phyloP scores from a whole-genome alignment of 2,797 vertebrate genomes.

The Triplophysa yarkandensis region DNA sequence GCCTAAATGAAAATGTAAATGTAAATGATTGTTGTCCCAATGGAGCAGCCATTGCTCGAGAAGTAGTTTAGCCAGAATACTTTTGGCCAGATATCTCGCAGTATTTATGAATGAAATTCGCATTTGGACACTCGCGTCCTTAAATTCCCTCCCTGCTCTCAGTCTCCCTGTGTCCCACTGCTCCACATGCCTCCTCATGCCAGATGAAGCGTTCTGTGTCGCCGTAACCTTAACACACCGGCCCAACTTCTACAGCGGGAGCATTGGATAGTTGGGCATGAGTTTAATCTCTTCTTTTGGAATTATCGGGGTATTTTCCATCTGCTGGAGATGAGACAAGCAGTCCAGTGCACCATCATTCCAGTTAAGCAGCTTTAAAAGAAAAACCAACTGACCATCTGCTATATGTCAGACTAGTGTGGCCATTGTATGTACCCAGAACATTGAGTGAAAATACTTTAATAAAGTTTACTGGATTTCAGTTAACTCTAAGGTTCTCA shows the following conservation, averaged over 20 bases:
- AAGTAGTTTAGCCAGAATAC: too few species aligned
- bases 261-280: background rate
- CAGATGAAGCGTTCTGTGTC: background rate
- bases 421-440: background rate
- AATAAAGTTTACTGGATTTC: slow-evolving; percentile 1
- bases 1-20: too few species aligned
- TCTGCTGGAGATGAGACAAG: slow-evolving; percentile 42
- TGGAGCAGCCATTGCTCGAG: too few species aligned
- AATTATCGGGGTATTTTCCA: slow-evolving; percentile 56
- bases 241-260: background rate
- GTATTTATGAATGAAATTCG: too few species aligned
- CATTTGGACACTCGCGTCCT: too few species aligned
- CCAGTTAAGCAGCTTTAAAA: slow-evolving; percentile 57
- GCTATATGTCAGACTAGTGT: slow-evolving; percentile 25
- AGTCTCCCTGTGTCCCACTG: too few species aligned
- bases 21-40: too few species aligned
- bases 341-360: slow-evolving; percentile 14
- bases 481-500: background rate
- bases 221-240: background rate
- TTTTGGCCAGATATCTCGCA: too few species aligned
- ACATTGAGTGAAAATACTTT: background rate
- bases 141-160: too few species aligned
- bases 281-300: slow-evolving; percentile 54
- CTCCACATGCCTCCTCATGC: background rate
- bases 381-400: slow-evolving; percentile 51